Evolutionary conservation across 1,140 invertebrate species (phyloP), one percentile per base, ranked within the genome.

Genomic region (Drosophila erecta): DNA sequence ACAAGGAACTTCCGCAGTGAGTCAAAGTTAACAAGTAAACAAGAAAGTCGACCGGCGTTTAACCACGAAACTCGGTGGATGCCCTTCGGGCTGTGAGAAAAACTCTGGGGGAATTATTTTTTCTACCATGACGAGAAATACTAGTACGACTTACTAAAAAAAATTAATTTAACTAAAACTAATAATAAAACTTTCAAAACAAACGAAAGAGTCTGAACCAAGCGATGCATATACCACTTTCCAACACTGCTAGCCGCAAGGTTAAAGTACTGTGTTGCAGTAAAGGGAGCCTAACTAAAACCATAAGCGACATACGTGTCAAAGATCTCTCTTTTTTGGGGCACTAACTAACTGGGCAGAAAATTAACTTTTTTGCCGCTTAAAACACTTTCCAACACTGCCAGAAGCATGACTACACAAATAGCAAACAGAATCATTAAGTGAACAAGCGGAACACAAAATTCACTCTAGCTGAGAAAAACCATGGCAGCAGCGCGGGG

Each of bases 1-100:
- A 66, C 61, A 43, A 75, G 71, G 59, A 58, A 58, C 74, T 67
- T 58, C 55, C 41, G 72, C 60, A 54, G 46, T 37, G 60, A 53
- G 67, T 70, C 66, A 78, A 67, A 83, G 74, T 74, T 74, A 74
- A 61, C 58, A 71, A 71, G 67, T 51, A 27, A 70, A 71, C 64
- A 70, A 70, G 50, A 70, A 69, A 70, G 65, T 70, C 66, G 59
- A 53, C 27, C 59, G 17, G 47, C 27, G 50, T 65, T 67, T 67
- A 49, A 15, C 14, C 59, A 67, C 64, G 17, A 55, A 69, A 70
- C 49, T 38, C 50, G 20, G 12, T 70, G 35, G 54, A 70, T 71
- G 59, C 64, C 57, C 35, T 41, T 69, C 20, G 62, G 37, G 27
- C 14, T 20, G 15, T 14, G 20, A 15, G 30, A 30, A 61, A 56